These are phyloP conservation scores for Paracentrotus lividus DNA, from an alignment of 53 echinoderm and acorn worm genomes.

Conservation along the genomic window DNA sequence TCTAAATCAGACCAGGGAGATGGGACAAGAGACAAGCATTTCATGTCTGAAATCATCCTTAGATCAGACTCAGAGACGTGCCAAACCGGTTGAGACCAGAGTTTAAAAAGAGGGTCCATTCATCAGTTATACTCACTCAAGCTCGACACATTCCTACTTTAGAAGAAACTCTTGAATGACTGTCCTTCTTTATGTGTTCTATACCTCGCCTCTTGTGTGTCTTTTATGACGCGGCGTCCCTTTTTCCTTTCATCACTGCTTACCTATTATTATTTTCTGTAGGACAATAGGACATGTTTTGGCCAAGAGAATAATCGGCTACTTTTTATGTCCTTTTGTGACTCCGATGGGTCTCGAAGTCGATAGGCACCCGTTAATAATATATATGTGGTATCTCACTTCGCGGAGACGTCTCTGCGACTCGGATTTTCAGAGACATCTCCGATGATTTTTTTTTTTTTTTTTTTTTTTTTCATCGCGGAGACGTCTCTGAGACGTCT, in stretches of 20 bases:
- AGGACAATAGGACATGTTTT: slow-evolving; percentile 28
- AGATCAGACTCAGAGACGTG: too few relatives aligned
- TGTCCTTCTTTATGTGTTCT: neutral
- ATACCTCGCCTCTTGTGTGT: neutral
- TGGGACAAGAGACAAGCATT: too few relatives aligned
- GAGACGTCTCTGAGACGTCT: too few relatives aligned
- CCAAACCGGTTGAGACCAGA: too few relatives aligned
- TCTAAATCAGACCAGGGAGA: too few relatives aligned
- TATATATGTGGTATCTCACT: neutral
- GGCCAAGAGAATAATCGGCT: slow-evolving; percentile 29
- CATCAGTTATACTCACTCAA: neutral
- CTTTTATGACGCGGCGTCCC: slow-evolving; percentile 26
- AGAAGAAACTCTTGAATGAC: slow-evolving; percentile 10
- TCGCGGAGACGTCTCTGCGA: too few relatives aligned
- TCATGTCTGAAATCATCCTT: too few relatives aligned
- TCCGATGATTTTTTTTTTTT: too few relatives aligned
- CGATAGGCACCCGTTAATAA: neutral
- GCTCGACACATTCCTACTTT: neutral
- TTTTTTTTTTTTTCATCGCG: too few relatives aligned
- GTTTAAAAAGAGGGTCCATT: too few relatives aligned
- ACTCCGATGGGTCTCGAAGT: neutral
- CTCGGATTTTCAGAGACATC: too few relatives aligned
- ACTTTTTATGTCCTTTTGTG: slow-evolving; percentile 6
- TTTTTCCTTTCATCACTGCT: neutral
- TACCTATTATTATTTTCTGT: slow-evolving; percentile 5